A percentile compares a stretch with the other conserved stretches of the same genome.
phyloP scores from a whole-genome alignment of 2,888 invertebrate genomes.

The Aleiodes testaceus region DNA sequence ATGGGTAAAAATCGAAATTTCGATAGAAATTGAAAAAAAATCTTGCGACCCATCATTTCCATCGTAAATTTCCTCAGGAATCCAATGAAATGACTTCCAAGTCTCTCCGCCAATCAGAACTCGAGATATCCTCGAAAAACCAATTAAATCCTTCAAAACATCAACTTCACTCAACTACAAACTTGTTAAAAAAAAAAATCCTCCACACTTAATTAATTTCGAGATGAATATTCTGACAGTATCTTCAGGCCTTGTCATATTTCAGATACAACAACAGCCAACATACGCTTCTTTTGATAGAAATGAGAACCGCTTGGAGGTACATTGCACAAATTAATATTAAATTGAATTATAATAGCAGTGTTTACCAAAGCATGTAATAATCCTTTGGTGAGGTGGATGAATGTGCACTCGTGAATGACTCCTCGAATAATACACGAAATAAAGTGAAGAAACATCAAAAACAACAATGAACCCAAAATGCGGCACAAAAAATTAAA shows the following conservation, averaged over 20 bases:
- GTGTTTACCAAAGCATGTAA: slow-evolving; percentile 58
- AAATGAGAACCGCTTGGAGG: slow-evolving; percentile 57
- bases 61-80: no score
- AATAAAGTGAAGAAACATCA: slow-evolving; percentile 39
- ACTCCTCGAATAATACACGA: not conserved
- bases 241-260: no score
- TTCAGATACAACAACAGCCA: no score
- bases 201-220: no score
- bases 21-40: not conserved
- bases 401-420: not conserved
- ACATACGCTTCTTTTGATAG: slow-evolving; percentile 1
- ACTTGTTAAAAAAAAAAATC: no score
- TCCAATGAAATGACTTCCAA: no score
- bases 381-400: not conserved
- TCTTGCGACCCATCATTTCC: not conserved
- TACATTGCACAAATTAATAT: slow-evolving; percentile 62
- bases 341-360: slow-evolving; percentile 66
- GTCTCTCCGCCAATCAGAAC: no score
- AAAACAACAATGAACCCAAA: not conserved
- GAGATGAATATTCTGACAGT: no score
- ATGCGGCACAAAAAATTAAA: not conserved
- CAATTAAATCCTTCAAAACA: no score
- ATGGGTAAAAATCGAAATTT: not conserved
- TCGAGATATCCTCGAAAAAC: no score
- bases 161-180: no score